Base-by-base conservation (phyloP, 2,797 vertebrate species). In the Amazona finschi region DNA sequence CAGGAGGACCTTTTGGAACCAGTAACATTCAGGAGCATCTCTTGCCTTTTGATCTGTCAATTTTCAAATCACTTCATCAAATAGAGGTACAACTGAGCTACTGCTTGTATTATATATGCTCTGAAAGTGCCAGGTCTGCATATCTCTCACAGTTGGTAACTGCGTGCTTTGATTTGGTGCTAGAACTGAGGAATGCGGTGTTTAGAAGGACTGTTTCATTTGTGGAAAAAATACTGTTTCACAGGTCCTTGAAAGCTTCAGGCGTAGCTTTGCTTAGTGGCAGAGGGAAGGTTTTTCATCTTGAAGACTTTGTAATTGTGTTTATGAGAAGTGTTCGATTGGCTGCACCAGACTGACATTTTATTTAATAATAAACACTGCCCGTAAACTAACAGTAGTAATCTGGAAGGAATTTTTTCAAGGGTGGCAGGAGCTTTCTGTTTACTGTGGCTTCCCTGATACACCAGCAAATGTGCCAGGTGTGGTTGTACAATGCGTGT, bases 21-120 rank as follows among this genome's bases (percentile, higher is more conserved):
- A 99, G 99, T 97, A 99, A 99, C 96, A 99, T 99, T 97, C 98
- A 98, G 95, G 99, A 99, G 92, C 98, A 97, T 95, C 97, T 96
- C 61, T 98, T 99, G 36, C 98, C 98, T 12, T 99, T 99, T 92
- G 99, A 99, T 96, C 96, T 99, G 75, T 99, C 99, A 22, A 97
- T 99, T 90, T 99, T 99, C 96, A 99, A 99, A 84, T 98, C 99
- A 0, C 98, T 99, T 96, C 98, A 98, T 89, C 99, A 99, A 93
- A 98, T 99, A 65, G 99, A 99, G 99, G 99, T 99, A 97, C 75
- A 97, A 31, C 60, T 93, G 58, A 43, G 24, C 41, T 58, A 57
- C 9, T 72, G 41, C 33, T 80, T 21, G 3, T 28, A 30, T 82
- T 43, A 25, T 33, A 70, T 55, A 21, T 36, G 21, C 38, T 81